Evolutionary conservation across 2,113 vertebrate species (phyloP), one percentile per base, ranked within the genome.

Genomic region (Antechinus flavipes): DNA sequence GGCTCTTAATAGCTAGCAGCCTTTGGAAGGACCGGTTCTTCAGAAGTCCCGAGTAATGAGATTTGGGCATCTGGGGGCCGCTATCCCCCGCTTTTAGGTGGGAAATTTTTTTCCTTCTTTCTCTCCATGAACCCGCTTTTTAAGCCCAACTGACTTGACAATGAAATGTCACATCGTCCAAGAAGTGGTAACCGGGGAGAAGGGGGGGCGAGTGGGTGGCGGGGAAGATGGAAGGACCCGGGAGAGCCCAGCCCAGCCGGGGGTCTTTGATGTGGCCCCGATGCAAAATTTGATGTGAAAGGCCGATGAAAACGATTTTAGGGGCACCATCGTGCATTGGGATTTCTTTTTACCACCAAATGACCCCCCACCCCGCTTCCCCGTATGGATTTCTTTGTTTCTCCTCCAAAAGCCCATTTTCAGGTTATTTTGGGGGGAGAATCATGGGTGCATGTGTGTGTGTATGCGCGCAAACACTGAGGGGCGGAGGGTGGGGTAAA

Each of bases 21-120:
- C 98, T 98, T 98, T 98, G 98, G 98, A 98, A 98, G 98, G 98
- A 97, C 98, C 97, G 98, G 68, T 42, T 98, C 98, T 97, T 99
- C 98, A 98, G 98, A 99, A 99, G 99, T 99, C 99, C 97, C 98
- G 93, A 98, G 97, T 99, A 99, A 99, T 99, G 99, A 98, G 99
- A 99, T 99, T 99, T 99, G 98, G 98, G 97, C 98, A 98, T 98
- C 98, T 98, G 98, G 98, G 98, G 97, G 97, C 96, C 30, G 97
- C 96, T 76, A 98, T 97, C 96, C 95, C 93, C 95, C 89, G 0
- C 0, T 89, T 92, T 93, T 95, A 97, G 90, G 95, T 97, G 92
- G 94, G 93, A 54, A 25, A 94, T 93, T 92, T 68, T 76, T 76
- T 22, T 19, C 61, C 98, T 98, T 97, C 96, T 95, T 96, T 91